Evolutionary conservation across 1,140 invertebrate species (phyloP).

Genomic region (Subanguina moxae): DNA sequence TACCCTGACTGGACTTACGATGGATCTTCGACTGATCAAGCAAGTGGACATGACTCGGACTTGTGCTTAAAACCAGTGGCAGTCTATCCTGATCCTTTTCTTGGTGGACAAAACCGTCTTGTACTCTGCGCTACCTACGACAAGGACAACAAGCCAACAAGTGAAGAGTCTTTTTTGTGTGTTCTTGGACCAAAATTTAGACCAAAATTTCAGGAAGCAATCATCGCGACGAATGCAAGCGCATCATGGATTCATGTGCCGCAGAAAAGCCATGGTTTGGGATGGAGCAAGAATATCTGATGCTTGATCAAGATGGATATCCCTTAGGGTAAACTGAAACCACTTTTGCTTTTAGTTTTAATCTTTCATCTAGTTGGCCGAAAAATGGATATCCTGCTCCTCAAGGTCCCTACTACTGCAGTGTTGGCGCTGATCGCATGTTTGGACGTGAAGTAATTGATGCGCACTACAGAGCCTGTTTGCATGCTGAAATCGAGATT

Average conservation of each 20-base stretch:
- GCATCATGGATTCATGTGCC: conserved; percentile 70
- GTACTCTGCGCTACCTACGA: conserved; percentile 62
- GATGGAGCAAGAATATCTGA: conserved; percentile 85
- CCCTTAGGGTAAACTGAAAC: conserved; percentile 74
- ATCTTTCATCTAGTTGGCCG: conserved; percentile 6
- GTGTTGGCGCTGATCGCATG: conserved; percentile 82
- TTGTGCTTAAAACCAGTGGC: conserved; percentile 76
- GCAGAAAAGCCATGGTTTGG: conserved; percentile 77
- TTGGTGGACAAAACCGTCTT: conserved; percentile 73
- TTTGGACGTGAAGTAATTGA: conserved; percentile 88
- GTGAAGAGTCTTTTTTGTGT: neutral
- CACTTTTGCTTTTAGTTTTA: neutral
- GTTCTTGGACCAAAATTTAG: too few species aligned
- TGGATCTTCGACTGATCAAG: conserved; percentile 71
- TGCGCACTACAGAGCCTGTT: conserved; percentile 67
- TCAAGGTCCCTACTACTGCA: conserved; percentile 91
- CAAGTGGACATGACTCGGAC: conserved; percentile 72
- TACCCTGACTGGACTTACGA: conserved; percentile 92
- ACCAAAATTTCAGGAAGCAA: conserved; percentile 71
- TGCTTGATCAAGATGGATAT: conserved; percentile 79
- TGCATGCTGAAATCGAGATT: neutral
- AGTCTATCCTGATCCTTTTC: conserved; percentile 87
- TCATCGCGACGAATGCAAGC: conserved; percentile 71
- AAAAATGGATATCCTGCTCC: conserved; percentile 76
- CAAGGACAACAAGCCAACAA: conserved; percentile 69